Percentiles rank a stretch among this genome's conserved stretches.
Conservation (phyloP, 2,888 invertebrate species). For the Lycophotia porphyrea region DNA sequence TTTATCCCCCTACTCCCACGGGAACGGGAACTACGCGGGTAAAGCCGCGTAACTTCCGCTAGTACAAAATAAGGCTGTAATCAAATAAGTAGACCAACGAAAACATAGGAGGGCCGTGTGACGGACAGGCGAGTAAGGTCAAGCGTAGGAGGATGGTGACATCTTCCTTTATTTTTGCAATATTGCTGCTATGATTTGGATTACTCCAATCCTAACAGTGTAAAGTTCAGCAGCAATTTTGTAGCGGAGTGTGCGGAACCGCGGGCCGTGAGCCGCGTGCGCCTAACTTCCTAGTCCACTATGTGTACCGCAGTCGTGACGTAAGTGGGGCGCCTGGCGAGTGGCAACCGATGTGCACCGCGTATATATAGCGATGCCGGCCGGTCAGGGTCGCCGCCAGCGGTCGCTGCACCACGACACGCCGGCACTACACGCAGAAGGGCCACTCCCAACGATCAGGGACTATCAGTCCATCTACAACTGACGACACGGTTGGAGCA, state of each 20-base stretch:
- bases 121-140: neutral
- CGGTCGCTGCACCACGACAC: conserved; percentile 74
- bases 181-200: neutral
- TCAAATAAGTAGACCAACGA: neutral
- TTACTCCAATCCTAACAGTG: neutral
- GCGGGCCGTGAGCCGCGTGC: neutral
- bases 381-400: conserved; percentile 79
- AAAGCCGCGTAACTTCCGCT: too few species aligned
- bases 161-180: neutral
- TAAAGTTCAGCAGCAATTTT: neutral
- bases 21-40: too few species aligned
- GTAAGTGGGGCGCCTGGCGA: conserved; percentile 63
- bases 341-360: conserved; percentile 67
- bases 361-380: conserved; percentile 80
- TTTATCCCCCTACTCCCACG: too few species aligned
- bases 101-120: neutral
- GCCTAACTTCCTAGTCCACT: conserved; percentile 36
- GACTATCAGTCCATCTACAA: neutral
- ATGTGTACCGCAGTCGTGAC: conserved; percentile 36
- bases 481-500: too few species aligned
- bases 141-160: neutral
- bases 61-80: neutral
- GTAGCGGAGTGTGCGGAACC: neutral
- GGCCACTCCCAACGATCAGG: conserved; percentile 1
- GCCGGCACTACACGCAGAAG: conserved; percentile 42